Evolutionary conservation across 2,797 vertebrate species (phyloP).

Genomic region (Lutjanus argentimaculatus): DNA sequence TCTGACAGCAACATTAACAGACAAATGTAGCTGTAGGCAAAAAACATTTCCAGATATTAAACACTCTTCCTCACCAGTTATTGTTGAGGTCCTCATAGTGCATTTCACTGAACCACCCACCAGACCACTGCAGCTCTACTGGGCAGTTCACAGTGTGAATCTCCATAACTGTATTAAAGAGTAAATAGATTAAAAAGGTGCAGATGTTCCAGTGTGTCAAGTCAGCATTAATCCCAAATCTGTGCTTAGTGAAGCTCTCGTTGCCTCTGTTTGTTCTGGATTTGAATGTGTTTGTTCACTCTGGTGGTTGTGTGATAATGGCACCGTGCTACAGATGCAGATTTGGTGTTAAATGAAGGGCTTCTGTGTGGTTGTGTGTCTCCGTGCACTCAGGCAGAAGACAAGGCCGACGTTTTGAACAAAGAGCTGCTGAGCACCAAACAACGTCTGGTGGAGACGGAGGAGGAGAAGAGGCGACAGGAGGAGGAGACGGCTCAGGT

Average conservation of each 20-base stretch:
- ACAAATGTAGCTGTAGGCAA: not conserved
- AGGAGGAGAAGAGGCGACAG: conserved; percentile 96
- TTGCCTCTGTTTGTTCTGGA: not conserved
- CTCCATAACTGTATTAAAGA: not conserved
- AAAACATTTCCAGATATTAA: not conserved
- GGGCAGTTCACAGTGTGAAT: not conserved
- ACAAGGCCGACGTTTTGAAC: conserved; percentile 97
- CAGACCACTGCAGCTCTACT: not conserved
- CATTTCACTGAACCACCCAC: not conserved
- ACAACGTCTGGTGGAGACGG: conserved; percentile 95
- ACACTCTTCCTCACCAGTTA: not conserved
- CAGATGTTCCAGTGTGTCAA: not conserved
- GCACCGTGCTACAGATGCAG: not conserved
- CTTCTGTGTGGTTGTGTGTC: not conserved
- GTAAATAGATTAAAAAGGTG: not conserved
- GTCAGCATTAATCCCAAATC: not conserved
- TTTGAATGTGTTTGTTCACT: conserved; percentile 2
- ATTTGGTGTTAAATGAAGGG: conserved; percentile 5
- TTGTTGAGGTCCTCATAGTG: not conserved
- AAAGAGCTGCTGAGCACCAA: conserved; percentile 98
- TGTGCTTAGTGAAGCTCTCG: not conserved
- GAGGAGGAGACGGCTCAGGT: conserved; percentile 98
- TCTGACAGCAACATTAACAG: not conserved
- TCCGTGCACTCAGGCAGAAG: conserved; percentile 89
- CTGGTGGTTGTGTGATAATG: not conserved